Conservation (phyloP, 2,888 invertebrate genomes). For the Drosophila differens region DNA sequence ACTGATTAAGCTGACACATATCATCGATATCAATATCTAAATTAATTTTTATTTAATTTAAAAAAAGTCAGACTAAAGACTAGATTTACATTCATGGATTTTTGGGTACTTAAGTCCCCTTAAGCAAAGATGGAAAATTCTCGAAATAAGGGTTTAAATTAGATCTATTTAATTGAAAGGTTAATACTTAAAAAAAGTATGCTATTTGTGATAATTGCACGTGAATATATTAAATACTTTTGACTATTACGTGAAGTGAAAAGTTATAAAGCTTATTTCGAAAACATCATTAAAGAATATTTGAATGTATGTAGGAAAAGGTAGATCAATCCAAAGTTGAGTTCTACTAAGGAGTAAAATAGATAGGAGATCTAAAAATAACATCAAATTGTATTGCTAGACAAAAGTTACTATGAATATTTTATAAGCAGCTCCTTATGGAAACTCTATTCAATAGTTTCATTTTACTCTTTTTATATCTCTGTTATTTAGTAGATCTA, state of each 20-base stretch:
- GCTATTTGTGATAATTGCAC: neutral
- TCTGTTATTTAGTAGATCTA: neutral
- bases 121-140: neutral
- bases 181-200: neutral
- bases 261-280: neutral
- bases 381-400: neutral
- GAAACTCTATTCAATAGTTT: neutral
- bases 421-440: neutral
- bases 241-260: neutral
- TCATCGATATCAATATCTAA: neutral
- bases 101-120: neutral
- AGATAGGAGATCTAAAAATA: neutral
- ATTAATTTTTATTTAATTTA: neutral
- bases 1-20: neutral
- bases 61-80: too few relatives aligned
- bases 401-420: neutral
- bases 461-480: neutral
- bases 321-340: neutral
- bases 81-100: neutral
- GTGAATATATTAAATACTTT: neutral
- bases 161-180: rapidly evolving
- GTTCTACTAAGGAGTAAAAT: neutral
- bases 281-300: neutral
- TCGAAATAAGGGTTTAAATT: neutral
- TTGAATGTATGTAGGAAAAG: neutral